Evolutionary conservation across 2,888 invertebrate genomes (phyloP).

Genomic region (Gastrophysa polygoni): DNA sequence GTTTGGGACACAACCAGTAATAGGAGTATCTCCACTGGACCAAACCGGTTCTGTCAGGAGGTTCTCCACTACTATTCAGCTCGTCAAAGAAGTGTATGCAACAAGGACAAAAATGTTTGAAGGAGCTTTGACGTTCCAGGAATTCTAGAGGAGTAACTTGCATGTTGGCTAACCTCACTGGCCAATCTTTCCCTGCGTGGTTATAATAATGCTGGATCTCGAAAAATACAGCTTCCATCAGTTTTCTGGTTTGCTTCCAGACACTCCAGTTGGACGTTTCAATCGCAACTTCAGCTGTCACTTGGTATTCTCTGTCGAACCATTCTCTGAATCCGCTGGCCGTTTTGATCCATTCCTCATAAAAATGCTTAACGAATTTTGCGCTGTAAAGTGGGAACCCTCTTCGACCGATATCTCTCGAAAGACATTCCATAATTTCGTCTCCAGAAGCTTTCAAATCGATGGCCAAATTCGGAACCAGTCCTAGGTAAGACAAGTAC

Average conservation of each 20-base stretch:
- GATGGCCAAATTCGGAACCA: conserved; percentile 66
- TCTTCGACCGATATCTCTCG: conserved; percentile 51
- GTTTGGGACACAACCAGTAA: conserved; percentile 68
- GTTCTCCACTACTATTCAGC: conserved; percentile 57
- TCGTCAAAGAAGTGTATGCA: conserved; percentile 59
- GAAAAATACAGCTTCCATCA: conserved; percentile 54
- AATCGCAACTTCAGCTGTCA: conserved; percentile 61
- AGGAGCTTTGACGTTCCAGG: conserved; percentile 59
- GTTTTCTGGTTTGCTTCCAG: conserved; percentile 57
- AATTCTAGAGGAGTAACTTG: conserved; percentile 65
- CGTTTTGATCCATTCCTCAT: conserved; percentile 56
- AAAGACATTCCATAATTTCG: conserved; percentile 57
- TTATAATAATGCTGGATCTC: conserved; percentile 63
- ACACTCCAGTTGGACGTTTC: conserved; percentile 64
- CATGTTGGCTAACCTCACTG: conserved; percentile 62
- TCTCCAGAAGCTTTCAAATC: conserved; percentile 59
- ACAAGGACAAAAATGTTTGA: conserved; percentile 65
- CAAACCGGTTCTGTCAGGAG: conserved; percentile 63
- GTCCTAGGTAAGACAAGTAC: conserved; percentile 59
- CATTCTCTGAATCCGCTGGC: conserved; percentile 58
- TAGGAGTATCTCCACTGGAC: conserved; percentile 63
- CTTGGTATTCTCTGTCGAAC: conserved; percentile 64
- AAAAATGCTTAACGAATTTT: conserved; percentile 58
- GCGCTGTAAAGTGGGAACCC: conserved; percentile 44
- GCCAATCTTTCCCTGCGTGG: conserved; percentile 58